Conservation (phyloP, 1,140 invertebrate species). For the roundworm (Caenorhabditis elegans) region WBcel235 BX284602.5:6987501-6988000, state of each 20-base stretch:
- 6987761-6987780: conserved; percentile 26
- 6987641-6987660: no score
- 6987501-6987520: background rate
- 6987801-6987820: conserved; percentile 33
- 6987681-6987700: no score
- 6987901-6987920: conserved; percentile 35
- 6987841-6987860: conserved; percentile 14
- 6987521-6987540: background rate
- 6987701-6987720: no score
- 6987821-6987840: conserved; percentile 35
- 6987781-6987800: conserved; percentile 26
- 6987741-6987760: background rate
- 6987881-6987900: no score
- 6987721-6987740: no score
- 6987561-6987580: no score
- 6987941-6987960: background rate
- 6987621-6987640: no score
- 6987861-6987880: conserved; percentile 28
- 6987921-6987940: conserved; percentile 27
- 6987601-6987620: no score
- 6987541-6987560: no score
- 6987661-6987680: no score
- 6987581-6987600: no score
- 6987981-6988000: conserved; percentile 18
- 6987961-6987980: conserved; percentile 15